These are phyloP conservation scores for Synanthedon andrenaeformis DNA, from an alignment of 2,888 invertebrate species.

Conservation along the genomic window DNA sequence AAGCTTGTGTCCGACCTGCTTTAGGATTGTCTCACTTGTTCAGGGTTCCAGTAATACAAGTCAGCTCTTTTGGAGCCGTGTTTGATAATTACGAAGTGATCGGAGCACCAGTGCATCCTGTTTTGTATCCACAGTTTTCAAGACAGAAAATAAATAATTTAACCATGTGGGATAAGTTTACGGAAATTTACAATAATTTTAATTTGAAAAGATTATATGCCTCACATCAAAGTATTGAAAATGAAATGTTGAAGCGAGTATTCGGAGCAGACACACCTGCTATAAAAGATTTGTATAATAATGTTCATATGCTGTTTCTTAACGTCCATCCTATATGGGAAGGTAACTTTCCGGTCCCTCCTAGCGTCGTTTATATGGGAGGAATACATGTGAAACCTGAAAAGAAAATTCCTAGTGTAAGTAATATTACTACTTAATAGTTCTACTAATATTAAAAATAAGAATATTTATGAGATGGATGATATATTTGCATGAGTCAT, in stretches of 20 bases:
- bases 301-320: constrained; percentile 40
- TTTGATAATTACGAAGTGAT: constrained; percentile 13
- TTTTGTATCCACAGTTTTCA: constrained; percentile 18
- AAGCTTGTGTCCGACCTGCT: constrained; percentile 18
- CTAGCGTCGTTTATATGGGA: constrained; percentile 39
- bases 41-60: constrained; percentile 29
- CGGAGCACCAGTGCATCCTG: constrained; percentile 22
- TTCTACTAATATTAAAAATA: neutral
- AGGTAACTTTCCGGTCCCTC: constrained; percentile 35
- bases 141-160: constrained; percentile 16
- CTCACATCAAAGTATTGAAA: constrained; percentile 7
- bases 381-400: constrained; percentile 35
- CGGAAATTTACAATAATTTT: constrained; percentile 11
- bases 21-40: constrained; percentile 22
- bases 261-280: constrained; percentile 20
- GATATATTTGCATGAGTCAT: too few species aligned
- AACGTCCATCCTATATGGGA: constrained; percentile 42
- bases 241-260: constrained; percentile 10
- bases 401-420: constrained; percentile 37
- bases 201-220: constrained; percentile 4
- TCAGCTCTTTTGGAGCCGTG: constrained; percentile 26
- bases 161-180: constrained; percentile 22
- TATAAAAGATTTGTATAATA: constrained; percentile 17
- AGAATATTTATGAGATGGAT: too few species aligned
- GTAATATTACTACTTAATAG: neutral